A percentile compares a stretch with the other conserved stretches of the same genome.
Evolutionary conservation across 2,888 invertebrate genomes (phyloP).

Genomic region (Euphydryas editha): DNA sequence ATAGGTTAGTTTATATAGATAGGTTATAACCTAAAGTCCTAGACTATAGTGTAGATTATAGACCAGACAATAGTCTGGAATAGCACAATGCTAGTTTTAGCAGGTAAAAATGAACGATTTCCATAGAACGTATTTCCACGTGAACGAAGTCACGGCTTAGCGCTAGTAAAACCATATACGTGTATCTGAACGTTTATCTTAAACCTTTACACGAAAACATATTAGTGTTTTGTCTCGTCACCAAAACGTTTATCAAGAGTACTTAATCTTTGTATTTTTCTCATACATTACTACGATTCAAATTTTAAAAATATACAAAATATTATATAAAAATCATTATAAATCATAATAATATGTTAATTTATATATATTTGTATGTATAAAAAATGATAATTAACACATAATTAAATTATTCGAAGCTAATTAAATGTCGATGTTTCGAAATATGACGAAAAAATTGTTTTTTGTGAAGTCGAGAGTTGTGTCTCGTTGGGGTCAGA

Average conservation of each 20-base stretch:
- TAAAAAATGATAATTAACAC: conserved; percentile 1
- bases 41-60: too few relatives aligned
- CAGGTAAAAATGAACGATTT: too few relatives aligned
- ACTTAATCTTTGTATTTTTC: too few relatives aligned
- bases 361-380: neutral
- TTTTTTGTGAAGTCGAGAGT: conserved; percentile 15
- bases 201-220: neutral
- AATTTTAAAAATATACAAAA: neutral
- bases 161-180: too few relatives aligned
- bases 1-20: too few relatives aligned
- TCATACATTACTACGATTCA: neutral
- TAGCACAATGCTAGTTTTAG: too few relatives aligned
- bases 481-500: conserved; percentile 49
- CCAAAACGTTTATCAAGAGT: neutral
- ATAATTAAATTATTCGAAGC: neutral
- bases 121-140: too few relatives aligned
- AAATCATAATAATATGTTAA: neutral
- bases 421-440: neutral
- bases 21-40: too few relatives aligned
- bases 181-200: neutral
- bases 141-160: too few relatives aligned
- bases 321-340: neutral
- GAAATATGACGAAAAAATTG: conserved; percentile 4
- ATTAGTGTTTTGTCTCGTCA: neutral
- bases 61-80: too few relatives aligned